Base-by-base conservation (phyloP, 2,113 vertebrate species). In the Cheirogaleus medius region DNA sequence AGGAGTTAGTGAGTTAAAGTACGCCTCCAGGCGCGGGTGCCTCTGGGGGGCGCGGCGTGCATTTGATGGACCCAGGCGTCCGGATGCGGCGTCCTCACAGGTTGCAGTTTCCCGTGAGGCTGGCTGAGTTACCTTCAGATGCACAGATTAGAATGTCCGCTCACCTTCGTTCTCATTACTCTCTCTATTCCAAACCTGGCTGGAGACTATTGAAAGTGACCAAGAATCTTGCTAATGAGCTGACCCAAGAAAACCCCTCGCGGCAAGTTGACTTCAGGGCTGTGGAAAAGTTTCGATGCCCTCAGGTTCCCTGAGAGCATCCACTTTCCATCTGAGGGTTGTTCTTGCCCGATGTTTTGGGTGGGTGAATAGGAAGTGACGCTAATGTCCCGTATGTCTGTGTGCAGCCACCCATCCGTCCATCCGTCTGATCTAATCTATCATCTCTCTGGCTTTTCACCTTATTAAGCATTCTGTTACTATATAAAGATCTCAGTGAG, bases 261-360 rank as follows among this genome's bases (percentile, higher is more conserved):
- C 1, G 0, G 80, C 9, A 29, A 14, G 4, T 0, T 13, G 34
- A 44, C 18, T 5, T 56, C 0, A 1, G 39, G 47, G 54, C 18
- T 63, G 13, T 29, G 27, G 71, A 17, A 44, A 56, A 44, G 18
- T 52, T 64, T 17, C 8, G 29, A 27, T 3, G 11, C 0, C 34
- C 54, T 47, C 14, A 8, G 15, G 6, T 17, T 52, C 37, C 73
- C 86, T 1, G 64, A 6, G 3, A 18, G 15, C 47, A 9, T 7
- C 37, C 11, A 9, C 7, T 49, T 56, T 63, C 68, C n/a, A 3
- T 0, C 8, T 15, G 18, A 17, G 8, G 13, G 39, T 37, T 58
- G 8, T 11, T 47, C 39, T 23, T 39, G 32, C 18, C 49, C 8
- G 1, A 1, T 37, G 27, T 71, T 2, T 5, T 3, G 37, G 14